A percentile compares a stretch with the other conserved stretches of the same genome.
Conservation (phyloP, 1,140 invertebrate species). For the Plodia interpunctella region DNA sequence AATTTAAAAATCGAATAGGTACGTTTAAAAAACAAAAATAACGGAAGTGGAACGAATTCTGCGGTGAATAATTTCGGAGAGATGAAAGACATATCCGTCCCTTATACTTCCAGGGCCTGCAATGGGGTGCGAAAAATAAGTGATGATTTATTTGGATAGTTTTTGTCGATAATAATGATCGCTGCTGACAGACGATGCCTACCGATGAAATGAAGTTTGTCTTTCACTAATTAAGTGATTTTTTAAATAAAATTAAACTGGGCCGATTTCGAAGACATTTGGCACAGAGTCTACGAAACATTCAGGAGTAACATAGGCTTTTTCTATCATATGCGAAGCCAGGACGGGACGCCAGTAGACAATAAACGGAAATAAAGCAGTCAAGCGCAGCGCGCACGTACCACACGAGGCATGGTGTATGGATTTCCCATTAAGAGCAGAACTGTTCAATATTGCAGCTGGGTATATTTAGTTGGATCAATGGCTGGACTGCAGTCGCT, state of each 20-base stretch:
- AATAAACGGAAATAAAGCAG: neutral
- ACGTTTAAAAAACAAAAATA: neutral
- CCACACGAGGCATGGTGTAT: conserved; percentile 14
- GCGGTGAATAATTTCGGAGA: neutral
- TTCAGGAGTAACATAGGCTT: no score
- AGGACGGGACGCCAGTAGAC: no score
- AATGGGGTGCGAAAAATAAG: conserved; percentile 19
- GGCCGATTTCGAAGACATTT: no score
- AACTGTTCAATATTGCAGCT: conserved; percentile 20
- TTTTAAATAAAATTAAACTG: no score
- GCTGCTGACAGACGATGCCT: neutral
- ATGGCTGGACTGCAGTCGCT: conserved; percentile 27
- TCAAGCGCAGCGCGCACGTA: neutral
- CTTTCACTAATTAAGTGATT: neutral
- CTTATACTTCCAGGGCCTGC: conserved; percentile 11
- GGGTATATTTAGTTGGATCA: conserved; percentile 33
- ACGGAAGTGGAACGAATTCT: neutral
- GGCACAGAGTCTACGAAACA: no score
- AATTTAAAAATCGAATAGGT: neutral
- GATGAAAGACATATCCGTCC: neutral
- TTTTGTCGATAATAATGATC: conserved; percentile 2
- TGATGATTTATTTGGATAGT: conserved; percentile 18
- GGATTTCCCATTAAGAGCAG: conserved; percentile 23
- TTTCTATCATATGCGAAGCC: no score
- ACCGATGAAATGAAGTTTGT: neutral